These are phyloP conservation scores for Tenrec ecaudatus DNA, from an alignment of 2,113 vertebrate genomes.

Conservation along the genomic window DNA sequence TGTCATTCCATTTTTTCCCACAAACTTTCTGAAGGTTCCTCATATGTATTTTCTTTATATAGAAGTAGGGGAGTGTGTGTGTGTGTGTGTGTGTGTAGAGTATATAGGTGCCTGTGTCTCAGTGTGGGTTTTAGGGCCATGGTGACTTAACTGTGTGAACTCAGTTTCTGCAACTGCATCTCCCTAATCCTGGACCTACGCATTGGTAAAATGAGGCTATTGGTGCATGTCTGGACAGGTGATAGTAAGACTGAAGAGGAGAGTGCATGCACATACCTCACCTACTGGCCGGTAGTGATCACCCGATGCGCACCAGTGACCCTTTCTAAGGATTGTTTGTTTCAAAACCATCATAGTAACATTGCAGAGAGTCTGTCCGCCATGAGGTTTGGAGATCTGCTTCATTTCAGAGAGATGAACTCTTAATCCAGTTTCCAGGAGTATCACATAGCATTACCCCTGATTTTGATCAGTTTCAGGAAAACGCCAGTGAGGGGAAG, in stretches of 20 bases:
- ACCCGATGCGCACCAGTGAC: background rate
- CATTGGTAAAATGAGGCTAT: slow-evolving; percentile 40
- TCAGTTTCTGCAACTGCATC: slow-evolving; percentile 24
- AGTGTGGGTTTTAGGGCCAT: background rate
- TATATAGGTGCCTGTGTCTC: background rate
- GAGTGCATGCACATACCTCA: background rate
- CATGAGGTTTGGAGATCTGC: background rate
- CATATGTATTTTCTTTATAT: no score
- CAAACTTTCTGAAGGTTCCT: no score
- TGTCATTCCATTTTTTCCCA: no score
- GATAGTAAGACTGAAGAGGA: background rate
- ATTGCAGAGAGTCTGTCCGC: slow-evolving; percentile 6
- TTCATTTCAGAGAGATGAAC: slow-evolving; percentile 37
- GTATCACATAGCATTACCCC: slow-evolving; percentile 31
- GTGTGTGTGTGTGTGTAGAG: no score
- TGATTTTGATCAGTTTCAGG: slow-evolving; percentile 83
- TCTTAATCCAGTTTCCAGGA: slow-evolving; percentile 38
- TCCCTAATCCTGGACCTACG: background rate
- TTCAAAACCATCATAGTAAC: slow-evolving; percentile 38
- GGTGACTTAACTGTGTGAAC: background rate
- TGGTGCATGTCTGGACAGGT: background rate
- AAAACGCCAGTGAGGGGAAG: slow-evolving; percentile 84
- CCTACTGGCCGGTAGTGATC: background rate
- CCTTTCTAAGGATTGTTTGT: slow-evolving; percentile 26
- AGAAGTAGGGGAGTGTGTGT: no score